Base-by-base conservation (phyloP, 2,888 invertebrate species). In the Drosophila rubida region DNA sequence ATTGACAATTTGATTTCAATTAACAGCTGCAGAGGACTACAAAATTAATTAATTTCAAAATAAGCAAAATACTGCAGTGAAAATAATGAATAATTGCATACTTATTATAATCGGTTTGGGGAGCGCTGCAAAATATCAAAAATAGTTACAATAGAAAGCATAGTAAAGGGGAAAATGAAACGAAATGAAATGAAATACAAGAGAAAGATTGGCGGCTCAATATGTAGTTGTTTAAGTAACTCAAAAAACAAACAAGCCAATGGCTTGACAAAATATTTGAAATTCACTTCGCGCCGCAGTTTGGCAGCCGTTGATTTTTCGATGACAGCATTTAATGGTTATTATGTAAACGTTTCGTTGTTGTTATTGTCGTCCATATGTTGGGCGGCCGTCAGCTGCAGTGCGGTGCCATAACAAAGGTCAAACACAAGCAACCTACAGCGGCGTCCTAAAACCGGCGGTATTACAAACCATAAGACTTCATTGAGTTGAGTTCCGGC, bases 311-410 rank as follows among this genome's bases (percentile, higher is more conserved):
- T 65, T 75, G 76, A 76, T 76, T 75, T 83, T 83, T 86, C 77
- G 80, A 81, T 81, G 80, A 86, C 87, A 86, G 87, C 80, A 81
- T 81, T 81, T 83, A 86, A 83, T 77, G 80, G 68, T 53, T 80
- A 80, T 80, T 81, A 86, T 86, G 70, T 83, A 81, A 80, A 65
- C 32, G 32, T 32, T 32, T 32, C 32, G 11, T 11, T 32, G 32
- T 32, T 32, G 27, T 8, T 27, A 9, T 27, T 27, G 32, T n/a
- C 4, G 32, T 32, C 5, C n/a, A 32, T 32, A 32, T 32, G 32
- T n/a, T 32, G 32, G 64, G 65, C 16, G 8, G 5, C 11, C 46
- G 49, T 44, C 60, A 60, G 11, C 30, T 32, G 50, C 39, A 32
- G 35, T 13, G 5, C 32, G 16, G 22, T 35, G 16, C 27, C 51